Evolutionary conservation across 2,113 vertebrate genomes (phyloP).

Genomic region (Phainopepla nitens): DNA sequence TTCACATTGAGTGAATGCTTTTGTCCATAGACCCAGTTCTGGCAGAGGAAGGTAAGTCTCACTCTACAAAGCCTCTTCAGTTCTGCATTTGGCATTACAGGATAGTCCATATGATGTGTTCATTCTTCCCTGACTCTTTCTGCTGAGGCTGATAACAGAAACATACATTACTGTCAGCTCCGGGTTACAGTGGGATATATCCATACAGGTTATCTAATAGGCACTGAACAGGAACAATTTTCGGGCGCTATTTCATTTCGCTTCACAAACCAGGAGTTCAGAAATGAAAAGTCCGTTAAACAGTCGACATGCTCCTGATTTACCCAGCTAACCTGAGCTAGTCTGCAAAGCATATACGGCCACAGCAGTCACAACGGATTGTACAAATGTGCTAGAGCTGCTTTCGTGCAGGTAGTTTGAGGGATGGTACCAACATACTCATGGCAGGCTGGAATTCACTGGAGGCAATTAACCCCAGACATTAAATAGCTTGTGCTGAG

Average conservation of each 20-base stretch:
- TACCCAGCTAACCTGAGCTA: not conserved
- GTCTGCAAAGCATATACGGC: not conserved
- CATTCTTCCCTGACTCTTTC: conserved; percentile 8
- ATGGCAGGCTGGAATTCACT: not conserved
- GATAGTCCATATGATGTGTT: not conserved
- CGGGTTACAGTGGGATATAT: not conserved
- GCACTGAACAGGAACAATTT: not conserved
- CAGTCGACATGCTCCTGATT: not conserved
- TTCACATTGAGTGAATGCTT: not conserved
- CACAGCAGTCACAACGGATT: not conserved
- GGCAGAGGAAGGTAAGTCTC: not conserved
- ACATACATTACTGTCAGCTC: conserved; percentile 5
- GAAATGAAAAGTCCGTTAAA: not conserved
- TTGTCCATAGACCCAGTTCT: not conserved
- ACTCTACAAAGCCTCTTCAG: not conserved
- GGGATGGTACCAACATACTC: not conserved
- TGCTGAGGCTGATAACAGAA: conserved; percentile 28
- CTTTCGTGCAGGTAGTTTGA: not conserved
- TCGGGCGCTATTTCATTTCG: not conserved
- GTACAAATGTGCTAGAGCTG: not conserved
- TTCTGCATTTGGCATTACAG: not conserved
- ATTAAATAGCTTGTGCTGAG: not conserved
- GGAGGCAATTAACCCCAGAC: not conserved
- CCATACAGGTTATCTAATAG: conserved; percentile 8
- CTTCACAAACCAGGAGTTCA: not conserved